Evolutionary conservation across 2,888 invertebrate species (phyloP), one percentile per base, ranked within the genome.

Genomic region (Ischnus inquisitorius): DNA sequence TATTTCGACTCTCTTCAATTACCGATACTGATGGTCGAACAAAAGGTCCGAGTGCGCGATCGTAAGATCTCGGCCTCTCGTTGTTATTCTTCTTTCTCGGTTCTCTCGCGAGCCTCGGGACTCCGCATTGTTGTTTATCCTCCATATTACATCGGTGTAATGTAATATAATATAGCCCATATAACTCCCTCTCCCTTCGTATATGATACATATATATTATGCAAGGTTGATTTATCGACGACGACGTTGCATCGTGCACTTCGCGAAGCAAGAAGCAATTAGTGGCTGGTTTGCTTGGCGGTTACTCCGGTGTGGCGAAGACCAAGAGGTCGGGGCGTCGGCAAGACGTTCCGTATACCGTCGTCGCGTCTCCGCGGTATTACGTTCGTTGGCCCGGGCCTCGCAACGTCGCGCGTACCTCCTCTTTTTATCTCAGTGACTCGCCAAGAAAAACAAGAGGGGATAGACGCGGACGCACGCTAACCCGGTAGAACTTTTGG

Each of bases 191-290:
- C 8, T 8, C 34, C 34, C 68, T 28, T 51, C 60, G 34, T 25
- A 46, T 60, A 76, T 43, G 34, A 71, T 71, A 48, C 43, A 71
- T 34, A 48, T 68, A 74, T 22, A 74, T 71, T 79, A 75, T 57
- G 51, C 69, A 75, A 83, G 60, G 46, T 83, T 83, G 83, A 83
- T 83, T 83, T 83, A 83, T 83, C 83, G 83, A 83, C 69, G 82
- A 41, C 64, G 82, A 41, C 64, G 64, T 64, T 79, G 75, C 75
- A 83, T 83, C 83, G 83, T 69, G 69, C 79, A 28, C 22, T 79
- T 83, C 69, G 34, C 83, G 72, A 80, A 83, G 83, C 80, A 80
- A 83, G 83, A 77, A 80, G 80, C 80, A 80, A 80, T 80, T 79
- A 83, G 83, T 72, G 83, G 72, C 69, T 81, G 39, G 86, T 83